These are phyloP conservation scores for Anguilla anguilla DNA, from an alignment of 2,797 vertebrate genomes.

Conservation along the genomic window DNA sequence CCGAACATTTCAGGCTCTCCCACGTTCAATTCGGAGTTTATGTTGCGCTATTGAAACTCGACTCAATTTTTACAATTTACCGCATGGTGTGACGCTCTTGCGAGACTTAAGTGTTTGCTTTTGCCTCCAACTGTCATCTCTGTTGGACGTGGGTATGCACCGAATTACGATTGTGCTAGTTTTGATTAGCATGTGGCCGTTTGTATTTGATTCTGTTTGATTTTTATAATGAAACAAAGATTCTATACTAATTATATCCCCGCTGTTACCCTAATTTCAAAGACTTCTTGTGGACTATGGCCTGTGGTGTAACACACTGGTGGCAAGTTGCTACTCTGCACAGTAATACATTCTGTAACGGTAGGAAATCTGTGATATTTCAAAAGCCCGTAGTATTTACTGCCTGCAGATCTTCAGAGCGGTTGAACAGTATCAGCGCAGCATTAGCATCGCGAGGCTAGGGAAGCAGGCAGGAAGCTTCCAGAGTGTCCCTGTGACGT, in stretches of 20 bases:
- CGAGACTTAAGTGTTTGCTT: not conserved
- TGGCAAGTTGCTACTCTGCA: not conserved
- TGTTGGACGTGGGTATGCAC: not conserved
- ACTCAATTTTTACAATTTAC: not conserved
- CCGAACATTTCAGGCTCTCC: not conserved
- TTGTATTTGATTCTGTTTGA: not conserved
- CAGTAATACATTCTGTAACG: not conserved
- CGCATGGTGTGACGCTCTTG: not conserved
- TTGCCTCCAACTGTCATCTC: not conserved
- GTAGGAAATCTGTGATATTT: not conserved
- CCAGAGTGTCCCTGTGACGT: not conserved
- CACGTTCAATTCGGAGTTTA: not conserved
- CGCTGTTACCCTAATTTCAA: not conserved
- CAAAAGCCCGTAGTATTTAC: not conserved
- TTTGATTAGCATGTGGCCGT: not conserved
- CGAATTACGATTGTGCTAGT: not conserved
- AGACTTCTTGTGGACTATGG: not conserved
- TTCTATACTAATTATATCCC: not conserved
- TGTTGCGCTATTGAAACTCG: not conserved
- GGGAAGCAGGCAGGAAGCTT: not conserved
- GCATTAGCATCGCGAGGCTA: not conserved
- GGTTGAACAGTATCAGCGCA: not conserved
- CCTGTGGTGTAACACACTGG: not conserved
- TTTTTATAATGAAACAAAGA: not conserved
- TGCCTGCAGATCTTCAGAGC: not conserved